phyloP scores from a whole-genome alignment of 2,888 invertebrate species.

The Myopa tessellatipennis region DNA sequence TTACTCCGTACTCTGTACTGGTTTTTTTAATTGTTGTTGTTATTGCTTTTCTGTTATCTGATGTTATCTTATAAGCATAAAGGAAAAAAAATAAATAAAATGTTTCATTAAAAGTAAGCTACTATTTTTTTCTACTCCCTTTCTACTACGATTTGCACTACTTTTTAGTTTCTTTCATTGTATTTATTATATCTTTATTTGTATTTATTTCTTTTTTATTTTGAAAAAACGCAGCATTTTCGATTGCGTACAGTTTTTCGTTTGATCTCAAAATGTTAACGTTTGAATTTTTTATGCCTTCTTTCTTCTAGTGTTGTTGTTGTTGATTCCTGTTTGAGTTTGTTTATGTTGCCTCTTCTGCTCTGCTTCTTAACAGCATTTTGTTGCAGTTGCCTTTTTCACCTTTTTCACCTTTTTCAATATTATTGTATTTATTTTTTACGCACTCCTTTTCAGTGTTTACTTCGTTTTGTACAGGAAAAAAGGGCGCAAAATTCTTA shows the following conservation, averaged over 20 bases:
- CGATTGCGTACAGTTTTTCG: slow-evolving; percentile 18
- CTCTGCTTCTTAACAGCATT: too few relatives aligned
- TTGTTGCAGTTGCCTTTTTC: not conserved
- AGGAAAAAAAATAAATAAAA: not conserved
- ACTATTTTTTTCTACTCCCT: not conserved
- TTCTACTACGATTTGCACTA: not conserved
- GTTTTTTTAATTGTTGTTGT: not conserved
- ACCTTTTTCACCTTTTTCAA: not conserved
- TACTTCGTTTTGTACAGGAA: slow-evolving; percentile 11
- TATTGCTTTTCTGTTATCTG: not conserved
- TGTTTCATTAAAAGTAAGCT: not conserved
- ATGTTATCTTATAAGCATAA: not conserved
- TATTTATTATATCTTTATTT: too few relatives aligned
- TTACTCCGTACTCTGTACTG: not conserved
- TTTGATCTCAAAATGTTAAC: slow-evolving; percentile 11
- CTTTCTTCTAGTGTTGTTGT: too few relatives aligned
- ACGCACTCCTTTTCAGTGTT: slow-evolving; percentile 4
- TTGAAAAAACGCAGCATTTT: too few relatives aligned
- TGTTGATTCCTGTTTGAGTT: too few relatives aligned
- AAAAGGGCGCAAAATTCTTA: slow-evolving; percentile 18
- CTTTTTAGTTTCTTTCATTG: too few relatives aligned
- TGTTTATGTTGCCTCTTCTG: too few relatives aligned
- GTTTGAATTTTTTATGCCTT: not conserved
- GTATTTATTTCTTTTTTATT: too few relatives aligned
- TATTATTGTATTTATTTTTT: not conserved